Base-by-base conservation (phyloP, 1,140 invertebrate genomes). In the Drosophila eugracilis region DNA sequence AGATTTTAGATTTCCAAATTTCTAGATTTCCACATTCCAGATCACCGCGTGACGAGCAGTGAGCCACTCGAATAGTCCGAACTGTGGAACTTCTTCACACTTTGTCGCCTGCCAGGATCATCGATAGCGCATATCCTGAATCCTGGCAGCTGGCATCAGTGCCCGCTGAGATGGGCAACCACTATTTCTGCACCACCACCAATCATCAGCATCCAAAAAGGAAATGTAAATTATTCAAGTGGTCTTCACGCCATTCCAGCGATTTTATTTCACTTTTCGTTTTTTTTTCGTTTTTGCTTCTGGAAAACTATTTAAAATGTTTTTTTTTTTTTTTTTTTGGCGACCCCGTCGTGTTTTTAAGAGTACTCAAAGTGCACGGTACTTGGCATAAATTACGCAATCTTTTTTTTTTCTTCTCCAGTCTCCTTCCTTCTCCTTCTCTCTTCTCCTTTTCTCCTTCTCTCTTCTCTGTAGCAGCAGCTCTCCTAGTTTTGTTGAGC, bases 171-270 rank as follows among this genome's bases (percentile, higher is more conserved):
- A 45, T 45, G 14, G 42, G 42, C 32, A 26, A 30, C 39, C 28
- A 42, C 30, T 41, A 37, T 24, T 28, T 4, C 41, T 28, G 39
- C 36, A 65, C 21, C 57, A 26, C 34, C 75, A 83, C 28, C 74
- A 83, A 84, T 65, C 80, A 49, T 52, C 59, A 49, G 24, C 49
- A 28, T 37, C 39, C 30, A 28, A 47, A 28, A 47, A 58, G 54
- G 48, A 53, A 77, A 85, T 85, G 77, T 85, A 85, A 85, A 85
- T 85, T 85, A 85, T 85, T 85, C 81, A 85, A 85, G 81, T 86
- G 81, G 81, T 77, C 73, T 85, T 85, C 81, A 86, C 76, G 81
- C 81, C 73, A 75, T 77, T 50, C 44, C 39, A 37, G 24, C 37
- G 52, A 15, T 45, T 12, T 28, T 7, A 4, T 7, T 14, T 15